phyloP scores from a whole-genome alignment of 2,113 vertebrate genomes.

The Ranitomeya variabilis region DNA sequence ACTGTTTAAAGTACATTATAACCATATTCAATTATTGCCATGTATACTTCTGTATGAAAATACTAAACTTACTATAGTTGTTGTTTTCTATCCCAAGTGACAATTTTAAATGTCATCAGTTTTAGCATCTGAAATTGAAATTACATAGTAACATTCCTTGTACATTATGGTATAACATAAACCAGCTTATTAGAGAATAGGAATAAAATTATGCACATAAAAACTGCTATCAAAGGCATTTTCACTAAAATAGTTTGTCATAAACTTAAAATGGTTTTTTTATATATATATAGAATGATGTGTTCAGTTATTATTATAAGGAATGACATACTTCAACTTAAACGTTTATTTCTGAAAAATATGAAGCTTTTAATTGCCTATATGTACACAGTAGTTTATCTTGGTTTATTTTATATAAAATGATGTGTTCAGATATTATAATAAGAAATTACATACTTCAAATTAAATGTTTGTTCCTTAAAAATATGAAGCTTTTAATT shows the following conservation, averaged over 20 bases:
- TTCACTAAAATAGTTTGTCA: slow-evolving; percentile 6
- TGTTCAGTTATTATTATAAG: background rate
- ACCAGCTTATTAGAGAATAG: background rate
- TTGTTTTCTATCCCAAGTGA: background rate
- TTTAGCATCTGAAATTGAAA: background rate
- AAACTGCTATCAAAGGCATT: background rate
- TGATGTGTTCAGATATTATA: background rate
- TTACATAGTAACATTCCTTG: slow-evolving; percentile 9
- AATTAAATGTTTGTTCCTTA: background rate
- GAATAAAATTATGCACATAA: slow-evolving; percentile 5
- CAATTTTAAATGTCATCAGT: background rate
- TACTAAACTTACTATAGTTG: background rate
- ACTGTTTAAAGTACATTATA: too few relatives aligned
- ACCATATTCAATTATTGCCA: background rate
- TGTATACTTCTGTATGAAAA: background rate
- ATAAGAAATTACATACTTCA: background rate
- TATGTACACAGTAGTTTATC: background rate
- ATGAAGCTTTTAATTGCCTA: background rate
- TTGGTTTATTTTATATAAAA: background rate
- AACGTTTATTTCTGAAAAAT: background rate
- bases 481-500: background rate
- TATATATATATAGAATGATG: background rate
- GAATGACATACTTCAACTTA: background rate
- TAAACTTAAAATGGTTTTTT: background rate
- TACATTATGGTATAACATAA: background rate